Evolutionary conservation across 2,113 vertebrate species (phyloP).

Genomic region (Spilogale gracilis): DNA sequence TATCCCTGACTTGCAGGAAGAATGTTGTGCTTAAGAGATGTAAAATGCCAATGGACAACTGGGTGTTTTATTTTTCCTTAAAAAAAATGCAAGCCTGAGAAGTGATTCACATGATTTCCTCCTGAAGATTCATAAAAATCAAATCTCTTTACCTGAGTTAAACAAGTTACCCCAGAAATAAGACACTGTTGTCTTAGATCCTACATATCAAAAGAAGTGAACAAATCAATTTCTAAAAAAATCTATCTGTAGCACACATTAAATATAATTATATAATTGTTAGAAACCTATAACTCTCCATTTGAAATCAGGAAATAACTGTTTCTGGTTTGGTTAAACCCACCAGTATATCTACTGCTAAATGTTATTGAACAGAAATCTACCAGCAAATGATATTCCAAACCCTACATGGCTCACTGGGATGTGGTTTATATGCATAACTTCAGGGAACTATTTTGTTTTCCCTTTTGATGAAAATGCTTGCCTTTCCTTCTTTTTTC

Average conservation of each 20-base stretch:
- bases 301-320: conserved; percentile 54
- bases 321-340: neutral
- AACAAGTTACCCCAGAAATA: conserved; percentile 41
- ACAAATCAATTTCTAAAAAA: conserved; percentile 37
- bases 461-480: conserved; percentile 1
- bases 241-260: neutral
- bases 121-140: conserved; percentile 35
- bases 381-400: neutral
- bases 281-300: conserved; percentile 46
- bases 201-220: conserved; percentile 52
- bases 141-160: neutral
- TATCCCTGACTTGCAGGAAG: neutral
- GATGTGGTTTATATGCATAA: neutral
- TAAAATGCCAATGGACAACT: neutral
- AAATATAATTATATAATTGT: conserved; percentile 43
- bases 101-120: conserved; percentile 17
- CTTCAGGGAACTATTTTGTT: neutral
- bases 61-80: neutral
- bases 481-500: neutral
- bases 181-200: neutral
- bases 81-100: neutral
- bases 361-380: conserved; percentile 21
- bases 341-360: neutral
- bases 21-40: neutral
- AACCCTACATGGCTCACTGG: neutral